Evolutionary conservation across 2,888 invertebrate species (phyloP).

Genomic region (Ramazzottius varieornatus): DNA sequence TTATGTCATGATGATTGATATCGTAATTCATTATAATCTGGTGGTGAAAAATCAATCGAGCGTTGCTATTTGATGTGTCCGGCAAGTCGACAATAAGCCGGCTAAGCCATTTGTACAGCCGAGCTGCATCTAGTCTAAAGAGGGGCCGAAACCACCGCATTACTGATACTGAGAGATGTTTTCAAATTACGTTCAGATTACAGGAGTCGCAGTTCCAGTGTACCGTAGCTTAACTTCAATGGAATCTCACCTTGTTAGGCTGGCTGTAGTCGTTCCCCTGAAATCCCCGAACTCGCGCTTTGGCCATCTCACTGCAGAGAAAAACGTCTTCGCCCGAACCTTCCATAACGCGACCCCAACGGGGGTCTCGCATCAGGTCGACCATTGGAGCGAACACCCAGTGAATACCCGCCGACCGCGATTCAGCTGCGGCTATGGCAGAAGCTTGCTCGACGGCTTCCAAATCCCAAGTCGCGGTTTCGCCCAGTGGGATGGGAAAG

Average conservation of each 20-base stretch:
- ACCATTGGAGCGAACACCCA: slow-evolving; percentile 7
- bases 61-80: too few species aligned
- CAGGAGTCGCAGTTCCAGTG: too few species aligned
- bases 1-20: too few species aligned
- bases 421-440: slow-evolving; percentile 5
- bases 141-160: too few species aligned
- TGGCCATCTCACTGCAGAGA: slow-evolving; percentile 4
- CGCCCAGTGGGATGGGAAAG: slow-evolving; percentile 6
- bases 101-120: too few species aligned
- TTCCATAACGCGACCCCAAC: slow-evolving; percentile 6
- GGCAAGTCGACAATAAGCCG: too few species aligned
- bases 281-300: slow-evolving; percentile 5
- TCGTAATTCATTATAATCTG: too few species aligned
- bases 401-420: slow-evolving; percentile 4
- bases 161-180: too few species aligned
- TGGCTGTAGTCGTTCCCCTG: slow-evolving; percentile 1
- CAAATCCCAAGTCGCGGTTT: slow-evolving; percentile 6
- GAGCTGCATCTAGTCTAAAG: too few species aligned
- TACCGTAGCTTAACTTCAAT: too few species aligned
- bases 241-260: not conserved
- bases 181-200: too few species aligned
- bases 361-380: slow-evolving; percentile 5
- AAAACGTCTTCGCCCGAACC: slow-evolving; percentile 6
- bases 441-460: slow-evolving; percentile 4
- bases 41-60: too few species aligned